Evolutionary conservation across 2,113 vertebrate genomes (phyloP).

Genomic region (Saguinus imperator): DNA sequence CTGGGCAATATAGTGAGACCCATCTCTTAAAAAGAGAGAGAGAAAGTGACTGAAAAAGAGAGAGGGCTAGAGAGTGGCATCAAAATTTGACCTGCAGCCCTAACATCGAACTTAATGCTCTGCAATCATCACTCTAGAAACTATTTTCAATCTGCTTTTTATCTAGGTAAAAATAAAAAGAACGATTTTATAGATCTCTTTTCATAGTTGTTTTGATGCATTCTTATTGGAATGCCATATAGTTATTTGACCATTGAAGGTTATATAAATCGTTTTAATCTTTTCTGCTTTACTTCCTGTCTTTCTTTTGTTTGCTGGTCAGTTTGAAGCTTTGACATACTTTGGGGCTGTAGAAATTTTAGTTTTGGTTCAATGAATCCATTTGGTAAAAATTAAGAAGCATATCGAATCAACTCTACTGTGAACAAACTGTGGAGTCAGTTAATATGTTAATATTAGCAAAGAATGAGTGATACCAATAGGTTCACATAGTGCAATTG

Average conservation of each 20-base stretch:
- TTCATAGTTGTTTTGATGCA: constrained; percentile 9
- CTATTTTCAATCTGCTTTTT: not conserved
- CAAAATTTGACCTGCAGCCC: not conserved
- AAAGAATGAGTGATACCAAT: constrained; percentile 36
- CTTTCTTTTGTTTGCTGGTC: constrained; percentile 19
- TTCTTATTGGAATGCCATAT: not conserved
- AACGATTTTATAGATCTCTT: not conserved
- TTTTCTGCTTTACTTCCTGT: constrained; percentile 20
- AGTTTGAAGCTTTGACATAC: constrained; percentile 32
- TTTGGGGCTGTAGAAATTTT: constrained; percentile 13
- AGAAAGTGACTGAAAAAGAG: too few species aligned
- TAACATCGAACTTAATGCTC: not conserved
- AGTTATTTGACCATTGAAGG: not conserved
- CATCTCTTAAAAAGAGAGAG: too few species aligned
- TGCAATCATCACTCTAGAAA: not conserved
- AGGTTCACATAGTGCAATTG: constrained; percentile 50
- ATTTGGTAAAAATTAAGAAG: not conserved
- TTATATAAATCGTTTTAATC: not conserved
- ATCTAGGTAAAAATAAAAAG: not conserved
- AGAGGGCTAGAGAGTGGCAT: too few species aligned
- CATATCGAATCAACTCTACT: constrained; percentile 34
- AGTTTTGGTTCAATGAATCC: constrained; percentile 12
- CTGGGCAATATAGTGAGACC: too few species aligned
- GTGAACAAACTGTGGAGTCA: not conserved
- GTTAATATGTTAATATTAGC: constrained; percentile 29